These are phyloP conservation scores for Drosophila borealis DNA, from an alignment of 2,888 invertebrate species.

Conservation along the genomic window DNA sequence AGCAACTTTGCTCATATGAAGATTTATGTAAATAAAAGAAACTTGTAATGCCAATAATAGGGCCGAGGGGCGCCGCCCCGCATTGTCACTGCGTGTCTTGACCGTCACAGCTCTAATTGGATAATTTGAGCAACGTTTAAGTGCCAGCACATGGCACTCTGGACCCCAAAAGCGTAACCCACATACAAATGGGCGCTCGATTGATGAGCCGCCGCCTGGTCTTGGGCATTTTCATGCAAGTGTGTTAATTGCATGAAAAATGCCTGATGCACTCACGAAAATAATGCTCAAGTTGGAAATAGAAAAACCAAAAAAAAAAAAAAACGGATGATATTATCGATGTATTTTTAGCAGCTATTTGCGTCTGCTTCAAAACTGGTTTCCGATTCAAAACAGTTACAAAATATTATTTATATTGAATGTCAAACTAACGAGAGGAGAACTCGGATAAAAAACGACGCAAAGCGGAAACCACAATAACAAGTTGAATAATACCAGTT, in stretches of 20 bases:
- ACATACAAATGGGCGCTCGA: conserved; percentile 13
- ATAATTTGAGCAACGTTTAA: conserved; percentile 65
- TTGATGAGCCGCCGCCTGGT: conserved; percentile 42
- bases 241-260: conserved; percentile 63
- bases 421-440: conserved; percentile 45
- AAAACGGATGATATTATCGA: conserved; percentile 36
- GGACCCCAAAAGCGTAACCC: conserved; percentile 20
- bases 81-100: conserved; percentile 35
- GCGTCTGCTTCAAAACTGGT: conserved; percentile 50
- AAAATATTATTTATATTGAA: conserved; percentile 41
- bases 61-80: conserved; percentile 21
- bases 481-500: conserved; percentile 30
- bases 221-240: conserved; percentile 69
- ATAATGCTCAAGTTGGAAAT: neutral
- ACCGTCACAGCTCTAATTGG: conserved; percentile 66
- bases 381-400: conserved; percentile 67
- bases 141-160: conserved; percentile 20
- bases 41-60: conserved; percentile 51
- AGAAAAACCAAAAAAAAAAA: neutral
- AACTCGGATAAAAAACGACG: conserved; percentile 45
- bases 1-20: conserved; percentile 54
- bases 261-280: conserved; percentile 30
- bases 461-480: conserved; percentile 38
- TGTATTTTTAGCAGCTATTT: conserved; percentile 52
- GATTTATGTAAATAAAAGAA: conserved; percentile 80